These are phyloP conservation scores for Rhamphomyia laevipes DNA, from an alignment of 2,888 invertebrate species.

Conservation along the genomic window DNA sequence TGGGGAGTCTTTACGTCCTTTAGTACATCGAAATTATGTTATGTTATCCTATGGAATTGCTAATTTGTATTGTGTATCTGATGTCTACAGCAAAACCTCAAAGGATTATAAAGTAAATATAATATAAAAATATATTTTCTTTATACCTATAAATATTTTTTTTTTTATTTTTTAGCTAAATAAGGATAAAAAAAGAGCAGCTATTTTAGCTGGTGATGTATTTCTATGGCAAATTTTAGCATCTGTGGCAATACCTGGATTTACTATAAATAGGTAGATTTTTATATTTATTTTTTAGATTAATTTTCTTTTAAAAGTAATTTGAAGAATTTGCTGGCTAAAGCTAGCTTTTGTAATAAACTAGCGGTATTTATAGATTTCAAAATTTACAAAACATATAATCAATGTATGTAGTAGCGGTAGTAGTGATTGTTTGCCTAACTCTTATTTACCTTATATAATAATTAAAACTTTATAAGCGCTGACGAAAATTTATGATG, in stretches of 20 bases:
- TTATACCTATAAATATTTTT: slow-evolving; percentile 6
- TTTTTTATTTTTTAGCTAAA: slow-evolving; percentile 11
- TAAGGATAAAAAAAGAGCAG: slow-evolving; percentile 15
- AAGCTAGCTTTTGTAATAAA: too few relatives aligned
- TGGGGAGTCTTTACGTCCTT: slow-evolving; percentile 81
- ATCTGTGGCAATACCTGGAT: slow-evolving; percentile 63
- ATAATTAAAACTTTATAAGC: too few relatives aligned
- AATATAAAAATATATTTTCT: slow-evolving; percentile 7
- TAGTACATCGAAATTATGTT: slow-evolving; percentile 61
- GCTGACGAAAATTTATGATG: too few relatives aligned
- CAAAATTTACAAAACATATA: too few relatives aligned
- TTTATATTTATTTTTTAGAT: background rate
- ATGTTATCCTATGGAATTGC: slow-evolving; percentile 67
- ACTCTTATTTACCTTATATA: too few relatives aligned
- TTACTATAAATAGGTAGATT: slow-evolving; percentile 66
- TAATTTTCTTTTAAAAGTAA: too few relatives aligned
- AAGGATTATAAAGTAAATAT: slow-evolving; percentile 48
- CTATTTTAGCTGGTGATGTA: slow-evolving; percentile 60
- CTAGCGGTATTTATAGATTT: too few relatives aligned
- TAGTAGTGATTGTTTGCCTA: too few relatives aligned
- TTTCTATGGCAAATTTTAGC: slow-evolving; percentile 89
- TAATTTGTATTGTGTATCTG: slow-evolving; percentile 74
- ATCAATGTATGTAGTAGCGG: too few relatives aligned
- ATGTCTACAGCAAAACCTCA: slow-evolving; percentile 66
- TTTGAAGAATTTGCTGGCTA: too few relatives aligned